Evolutionary conservation across 2,113 vertebrate species (phyloP).

Genomic region (Procapra przewalskii): DNA sequence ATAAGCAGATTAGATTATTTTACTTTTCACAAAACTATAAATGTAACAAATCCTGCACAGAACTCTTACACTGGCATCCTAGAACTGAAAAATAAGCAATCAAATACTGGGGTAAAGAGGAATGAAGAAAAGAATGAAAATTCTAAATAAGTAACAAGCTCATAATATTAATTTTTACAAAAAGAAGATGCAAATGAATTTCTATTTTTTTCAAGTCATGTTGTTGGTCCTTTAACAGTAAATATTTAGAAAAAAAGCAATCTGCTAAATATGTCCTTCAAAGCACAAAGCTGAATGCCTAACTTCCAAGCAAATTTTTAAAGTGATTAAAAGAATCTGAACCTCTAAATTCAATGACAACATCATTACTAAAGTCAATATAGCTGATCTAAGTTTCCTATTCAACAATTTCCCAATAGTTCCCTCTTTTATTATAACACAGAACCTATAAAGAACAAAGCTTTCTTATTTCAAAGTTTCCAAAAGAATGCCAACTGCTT

Average conservation of each 20-base stretch:
- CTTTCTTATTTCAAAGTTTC: slow-evolving; percentile 60
- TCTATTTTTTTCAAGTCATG: slow-evolving; percentile 31
- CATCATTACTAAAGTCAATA: slow-evolving; percentile 26
- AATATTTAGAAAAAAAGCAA: not conserved
- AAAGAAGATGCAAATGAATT: slow-evolving; percentile 35
- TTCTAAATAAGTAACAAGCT: slow-evolving; percentile 13
- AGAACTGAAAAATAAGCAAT: slow-evolving; percentile 35
- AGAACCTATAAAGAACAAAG: slow-evolving; percentile 46
- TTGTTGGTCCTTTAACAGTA: not conserved
- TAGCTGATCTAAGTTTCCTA: not conserved
- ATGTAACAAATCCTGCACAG: slow-evolving; percentile 1
- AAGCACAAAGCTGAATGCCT: not conserved
- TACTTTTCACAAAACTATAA: slow-evolving; percentile 20
- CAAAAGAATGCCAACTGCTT: slow-evolving; percentile 47
- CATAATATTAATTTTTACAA: slow-evolving; percentile 11
- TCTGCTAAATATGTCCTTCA: not conserved
- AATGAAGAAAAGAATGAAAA: not conserved
- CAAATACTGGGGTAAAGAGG: not conserved
- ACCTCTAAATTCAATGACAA: not conserved
- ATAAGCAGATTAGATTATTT: not conserved
- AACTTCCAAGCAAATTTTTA: not conserved
- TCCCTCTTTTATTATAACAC: slow-evolving; percentile 22
- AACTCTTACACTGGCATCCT: slow-evolving; percentile 8
- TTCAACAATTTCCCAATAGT: slow-evolving; percentile 27
- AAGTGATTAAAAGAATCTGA: not conserved